phyloP scores from a whole-genome alignment of 2,797 vertebrate genomes.

The Alectoris magna region DNA sequence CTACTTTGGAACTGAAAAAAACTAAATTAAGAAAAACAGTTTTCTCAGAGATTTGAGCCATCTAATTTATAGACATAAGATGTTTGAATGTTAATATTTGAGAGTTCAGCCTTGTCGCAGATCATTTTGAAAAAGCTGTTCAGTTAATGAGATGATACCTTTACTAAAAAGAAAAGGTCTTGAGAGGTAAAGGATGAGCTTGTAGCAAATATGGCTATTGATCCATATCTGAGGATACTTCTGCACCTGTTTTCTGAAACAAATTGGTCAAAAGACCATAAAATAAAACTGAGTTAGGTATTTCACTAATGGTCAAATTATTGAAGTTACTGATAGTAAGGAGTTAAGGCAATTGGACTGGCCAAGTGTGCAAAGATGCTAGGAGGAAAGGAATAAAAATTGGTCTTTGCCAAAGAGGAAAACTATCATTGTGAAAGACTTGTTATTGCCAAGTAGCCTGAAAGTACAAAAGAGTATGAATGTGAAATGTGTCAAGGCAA shows the following conservation, averaged over 20 bases:
- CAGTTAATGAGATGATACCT: not conserved
- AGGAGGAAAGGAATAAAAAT: not conserved
- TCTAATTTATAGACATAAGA: not conserved
- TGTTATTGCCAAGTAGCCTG: not conserved
- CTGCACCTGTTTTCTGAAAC: not conserved
- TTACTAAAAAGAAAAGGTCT: not conserved
- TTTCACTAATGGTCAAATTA: not conserved
- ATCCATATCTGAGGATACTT: not conserved
- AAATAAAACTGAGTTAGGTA: not conserved
- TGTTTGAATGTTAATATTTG: not conserved
- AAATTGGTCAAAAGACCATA: not conserved
- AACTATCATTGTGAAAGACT: not conserved
- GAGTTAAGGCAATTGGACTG: not conserved
- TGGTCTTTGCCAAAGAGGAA: not conserved
- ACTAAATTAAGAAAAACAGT: not conserved
- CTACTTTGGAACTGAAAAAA: not conserved
- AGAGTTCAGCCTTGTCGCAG: not conserved
- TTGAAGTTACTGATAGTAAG: not conserved
- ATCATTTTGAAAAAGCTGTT: not conserved
- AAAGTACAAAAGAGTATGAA: not conserved
- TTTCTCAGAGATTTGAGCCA: not conserved
- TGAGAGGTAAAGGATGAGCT: not conserved
- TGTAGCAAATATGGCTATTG: not conserved
- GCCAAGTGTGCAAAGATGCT: not conserved
- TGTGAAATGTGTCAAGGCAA: not conserved